Evolutionary conservation across 1,140 invertebrate species (phyloP), one percentile per base, ranked within the genome.

Genomic region (Trichonephila inaurata): DNA sequence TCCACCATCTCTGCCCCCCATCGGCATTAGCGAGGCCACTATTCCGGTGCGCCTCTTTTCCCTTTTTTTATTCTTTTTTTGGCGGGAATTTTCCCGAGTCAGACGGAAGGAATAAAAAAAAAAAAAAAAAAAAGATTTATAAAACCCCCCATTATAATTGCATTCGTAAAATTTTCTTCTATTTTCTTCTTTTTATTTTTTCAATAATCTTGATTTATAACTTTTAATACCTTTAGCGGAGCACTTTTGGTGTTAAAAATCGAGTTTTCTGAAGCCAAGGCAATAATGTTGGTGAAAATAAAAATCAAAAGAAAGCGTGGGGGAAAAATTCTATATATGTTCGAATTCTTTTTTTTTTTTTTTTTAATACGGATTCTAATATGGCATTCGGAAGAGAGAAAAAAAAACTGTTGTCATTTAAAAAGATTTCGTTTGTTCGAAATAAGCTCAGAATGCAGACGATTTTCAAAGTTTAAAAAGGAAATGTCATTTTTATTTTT

Each of bases 131-230:
- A 10, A 5, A 83, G 81, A 51, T 83, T 83, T 83, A 83, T 83
- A 51, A 44, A 8, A 58, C 18, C n/a, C 81, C 40, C 44, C 81
- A 58, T 83, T 44, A 51, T 19, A 58, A 83, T 51, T 44, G 81
- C 40, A 51, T 44, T 51, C 18, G 51, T 83, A 83, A 58, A 21
- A 51, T 40, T 18, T 51, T 24, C 44, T 51, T 33, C 33, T 40
- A 40, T 40, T 83, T 51, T n/a, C 44, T 51, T 12, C 44, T 33
- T 40, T 51, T 58, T 58, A 51, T 83, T 51, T 8, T 40, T 21
- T 7, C 44, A 44, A 72, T 72, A 72, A 72, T 72, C 69, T 33
- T 72, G 69, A 72, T 72, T 72, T 72, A 72, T 72, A 72, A 72
- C 28, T 72, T 72, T 72, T 72, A 72, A 72, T 72, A 72, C 69